Base-by-base conservation (phyloP, 1,140 invertebrate species). In the Matsumurasca onukii region DNA sequence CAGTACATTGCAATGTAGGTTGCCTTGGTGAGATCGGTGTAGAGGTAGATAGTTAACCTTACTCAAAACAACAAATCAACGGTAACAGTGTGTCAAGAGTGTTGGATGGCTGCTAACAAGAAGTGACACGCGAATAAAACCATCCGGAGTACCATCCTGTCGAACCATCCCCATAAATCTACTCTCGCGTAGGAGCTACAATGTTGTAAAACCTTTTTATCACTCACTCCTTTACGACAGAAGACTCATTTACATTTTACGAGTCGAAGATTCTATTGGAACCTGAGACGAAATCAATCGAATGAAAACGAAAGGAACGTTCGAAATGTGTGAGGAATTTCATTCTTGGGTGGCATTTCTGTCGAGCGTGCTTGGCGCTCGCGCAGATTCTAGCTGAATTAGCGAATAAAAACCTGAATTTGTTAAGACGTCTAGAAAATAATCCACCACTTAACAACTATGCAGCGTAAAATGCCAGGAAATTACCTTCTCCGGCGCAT, bases 161-260 rank as follows among this genome's bases (percentile, higher is more conserved):
- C 25, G 55, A 27, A 13, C 55, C 55, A 59, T 59, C 55, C 55
- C 55, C 15, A 59, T 59, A 59, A 59, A 59, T 59, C 55, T 24
- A 17, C 34, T 17, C 17, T 17, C 5, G 34, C 34, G 34, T 39
- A 39, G 34, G 34, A 39, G 34, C 34, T 59, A 59, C 55, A 59
- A 59, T 59, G 55, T 59, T 5, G 55, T 59, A 59, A 59, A 59
- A 27, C 24, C 30, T 59, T 59, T 59, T 27, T 24, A 59, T 59
- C 55, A 13, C 55, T 51, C 49, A 22, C 5, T 20, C 49, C 24
- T 59, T 59, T 29, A 27, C 55, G 25, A 59, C 55, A 5, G 13
- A 22, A 12, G 22, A 59, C 55, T 59, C 24, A 59, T 59, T 59
- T 59, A 59, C 55, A 59, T 59, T 59, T 59, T 59, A 59, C 55